Base-by-base conservation (phyloP, 92 coral and sea anemone species). In the Parazoanthus darwini region DNA sequence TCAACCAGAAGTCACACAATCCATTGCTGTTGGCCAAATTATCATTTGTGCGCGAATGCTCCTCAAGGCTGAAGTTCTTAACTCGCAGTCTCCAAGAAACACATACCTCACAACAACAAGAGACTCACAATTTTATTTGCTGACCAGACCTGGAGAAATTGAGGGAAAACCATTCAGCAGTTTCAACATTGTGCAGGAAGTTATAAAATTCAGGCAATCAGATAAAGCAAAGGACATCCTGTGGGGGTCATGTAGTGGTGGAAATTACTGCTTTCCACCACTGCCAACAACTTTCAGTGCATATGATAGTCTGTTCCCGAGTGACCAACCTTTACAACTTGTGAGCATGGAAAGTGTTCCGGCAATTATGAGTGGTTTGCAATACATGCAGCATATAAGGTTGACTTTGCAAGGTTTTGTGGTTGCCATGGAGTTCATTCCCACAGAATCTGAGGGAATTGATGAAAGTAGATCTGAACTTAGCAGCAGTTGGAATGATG, bases 361-460 rank as follows among this genome's bases (percentile, higher is more conserved):
- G 26, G 43, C 88, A 65, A 67, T 92, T 11, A 44, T 92, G 80
- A 82, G 63, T 77, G 90, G 89, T 56, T 81, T 92, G 9, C 94
- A 92, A 42, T 89, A 74, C 54, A 77, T 78, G 65, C 90, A 92
- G 26, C 85, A 80, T 3, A 20, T 81, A 13, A 51, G 92, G 68
- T 82, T 92, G 26, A 84, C 90, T 67, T 51, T 92, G 35, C 92
- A 92, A 71, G 94, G 91, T 48, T 75, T 80, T 38, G 89, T 92
- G 68, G 93, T 88, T 29, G 94, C 94, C 37, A 33, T 92, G 91
- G 94, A 92, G 86, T 90, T 86, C 74, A 76, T 92, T 54, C 90
- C 89, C 54, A 70, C 78, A 67, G 88, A 26, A 67, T 51, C 70
- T 39, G 82, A 48, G 65, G 23, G 79, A 25, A 50, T 44, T 50